Conservation (phyloP, 2,888 invertebrate genomes). For the Mylabris sibirica region DNA sequence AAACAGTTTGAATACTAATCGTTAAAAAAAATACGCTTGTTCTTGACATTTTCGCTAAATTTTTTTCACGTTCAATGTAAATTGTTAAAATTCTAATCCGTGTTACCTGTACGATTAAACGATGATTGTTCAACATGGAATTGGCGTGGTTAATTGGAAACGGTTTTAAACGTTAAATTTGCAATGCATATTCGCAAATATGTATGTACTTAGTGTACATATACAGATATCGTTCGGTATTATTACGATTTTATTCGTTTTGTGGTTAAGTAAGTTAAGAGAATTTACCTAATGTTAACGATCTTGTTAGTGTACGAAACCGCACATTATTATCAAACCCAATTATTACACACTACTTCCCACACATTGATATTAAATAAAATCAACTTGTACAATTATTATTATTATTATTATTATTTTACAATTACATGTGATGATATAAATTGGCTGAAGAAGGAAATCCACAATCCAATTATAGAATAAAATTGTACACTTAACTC, state of each 20-base stretch:
- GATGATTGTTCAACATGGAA: slow-evolving; percentile 16
- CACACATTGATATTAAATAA: background rate
- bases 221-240: background rate
- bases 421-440: background rate
- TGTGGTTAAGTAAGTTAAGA: slow-evolving; percentile 11
- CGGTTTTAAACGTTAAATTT: slow-evolving; percentile 13
- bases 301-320: slow-evolving; percentile 19
- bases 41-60: too few species aligned
- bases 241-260: slow-evolving; percentile 12
- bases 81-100: slow-evolving; percentile 16
- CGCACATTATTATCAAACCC: background rate
- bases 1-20: slow-evolving; percentile 14
- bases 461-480: background rate
- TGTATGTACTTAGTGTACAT: background rate
- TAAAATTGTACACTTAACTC: background rate
- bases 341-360: slow-evolving; percentile 16
- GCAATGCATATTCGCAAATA: slow-evolving; percentile 8
- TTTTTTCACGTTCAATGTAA: background rate
- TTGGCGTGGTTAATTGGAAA: slow-evolving; percentile 19
- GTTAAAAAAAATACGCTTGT: too few species aligned
- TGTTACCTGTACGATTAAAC: slow-evolving; percentile 16
- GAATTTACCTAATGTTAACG: slow-evolving; percentile 16
- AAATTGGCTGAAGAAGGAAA: background rate
- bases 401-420: background rate
- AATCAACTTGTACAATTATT: background rate